These are phyloP conservation scores for Odocoileus virginianus DNA, from an alignment of 2,113 vertebrate species.

Conservation along the genomic window DNA sequence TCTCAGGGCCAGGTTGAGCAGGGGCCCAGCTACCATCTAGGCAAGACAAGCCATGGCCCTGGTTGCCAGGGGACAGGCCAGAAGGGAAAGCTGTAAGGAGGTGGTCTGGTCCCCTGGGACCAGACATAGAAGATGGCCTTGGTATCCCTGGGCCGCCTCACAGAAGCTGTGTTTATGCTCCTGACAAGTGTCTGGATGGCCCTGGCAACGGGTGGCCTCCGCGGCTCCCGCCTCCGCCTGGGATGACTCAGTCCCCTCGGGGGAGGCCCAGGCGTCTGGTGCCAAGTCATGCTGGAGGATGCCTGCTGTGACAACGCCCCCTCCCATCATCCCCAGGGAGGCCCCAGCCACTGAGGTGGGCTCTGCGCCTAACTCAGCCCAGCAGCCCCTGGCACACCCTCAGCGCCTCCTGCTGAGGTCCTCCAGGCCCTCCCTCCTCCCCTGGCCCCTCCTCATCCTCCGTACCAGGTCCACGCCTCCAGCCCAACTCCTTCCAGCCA, in stretches of 20 bases:
- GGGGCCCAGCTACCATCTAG: not conserved
- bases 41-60: not conserved
- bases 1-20: not conserved
- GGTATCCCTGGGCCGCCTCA: not conserved
- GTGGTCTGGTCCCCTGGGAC: not conserved
- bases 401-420: not conserved
- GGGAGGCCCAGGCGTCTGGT: slow-evolving; percentile 54
- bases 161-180: slow-evolving; percentile 34
- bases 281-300: slow-evolving; percentile 62
- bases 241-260: slow-evolving; percentile 65
- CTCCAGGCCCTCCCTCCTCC: not conserved
- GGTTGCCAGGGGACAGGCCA: not conserved
- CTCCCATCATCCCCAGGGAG: not conserved
- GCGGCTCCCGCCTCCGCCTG: not conserved
- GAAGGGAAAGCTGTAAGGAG: not conserved
- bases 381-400: not conserved
- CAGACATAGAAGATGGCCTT: not conserved
- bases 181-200: slow-evolving; percentile 33
- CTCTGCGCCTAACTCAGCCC: not conserved
- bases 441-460: not conserved
- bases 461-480: not conserved
- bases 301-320: slow-evolving; percentile 29
- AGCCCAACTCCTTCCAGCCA: not conserved
- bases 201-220: slow-evolving; percentile 20
- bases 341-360: not conserved